Evolutionary conservation across 2,888 invertebrate genomes (phyloP).

Genomic region (Prosapia bicincta): DNA sequence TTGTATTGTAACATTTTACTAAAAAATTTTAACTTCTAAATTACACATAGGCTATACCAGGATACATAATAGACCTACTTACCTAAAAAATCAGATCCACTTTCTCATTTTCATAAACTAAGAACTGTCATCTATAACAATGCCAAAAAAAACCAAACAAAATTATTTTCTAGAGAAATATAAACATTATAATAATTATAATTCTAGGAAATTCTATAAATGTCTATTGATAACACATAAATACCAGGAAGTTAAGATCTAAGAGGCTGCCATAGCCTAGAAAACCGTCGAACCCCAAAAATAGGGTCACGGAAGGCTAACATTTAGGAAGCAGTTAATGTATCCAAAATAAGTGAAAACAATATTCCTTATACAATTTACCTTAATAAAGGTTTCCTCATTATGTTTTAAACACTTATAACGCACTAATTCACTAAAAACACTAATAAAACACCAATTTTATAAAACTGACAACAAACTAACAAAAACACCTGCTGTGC

Average conservation of each 20-base stretch:
- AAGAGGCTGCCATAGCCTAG: constrained; percentile 36
- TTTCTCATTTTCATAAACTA: constrained; percentile 35
- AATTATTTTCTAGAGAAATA: not conserved
- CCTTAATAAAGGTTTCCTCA: constrained; percentile 32
- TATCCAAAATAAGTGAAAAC: not conserved
- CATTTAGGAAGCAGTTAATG: not conserved
- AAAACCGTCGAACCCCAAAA: constrained; percentile 39
- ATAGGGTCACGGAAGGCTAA: constrained; percentile 37
- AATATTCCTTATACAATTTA: constrained; percentile 4
- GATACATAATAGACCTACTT: constrained; percentile 36
- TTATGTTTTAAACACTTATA: constrained; percentile 29
- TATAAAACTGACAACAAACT: constrained; percentile 36
- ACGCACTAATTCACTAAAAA: constrained; percentile 19
- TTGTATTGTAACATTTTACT: not conserved
- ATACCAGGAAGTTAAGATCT: constrained; percentile 13
- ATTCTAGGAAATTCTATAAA: constrained; percentile 14
- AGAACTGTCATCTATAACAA: constrained; percentile 24
- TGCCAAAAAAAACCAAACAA: not conserved
- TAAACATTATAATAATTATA: constrained; percentile 7
- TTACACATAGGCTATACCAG: constrained; percentile 22
- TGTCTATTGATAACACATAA: constrained; percentile 5
- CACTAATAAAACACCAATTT: constrained; percentile 25
- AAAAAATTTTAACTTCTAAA: constrained; percentile 1
- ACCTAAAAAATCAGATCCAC: constrained; percentile 37
- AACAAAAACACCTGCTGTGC: constrained; percentile 37